Evolutionary conservation across 1,140 invertebrate species (phyloP), one percentile per base, ranked within the genome.

Genomic region (Pteromalus puparum): DNA sequence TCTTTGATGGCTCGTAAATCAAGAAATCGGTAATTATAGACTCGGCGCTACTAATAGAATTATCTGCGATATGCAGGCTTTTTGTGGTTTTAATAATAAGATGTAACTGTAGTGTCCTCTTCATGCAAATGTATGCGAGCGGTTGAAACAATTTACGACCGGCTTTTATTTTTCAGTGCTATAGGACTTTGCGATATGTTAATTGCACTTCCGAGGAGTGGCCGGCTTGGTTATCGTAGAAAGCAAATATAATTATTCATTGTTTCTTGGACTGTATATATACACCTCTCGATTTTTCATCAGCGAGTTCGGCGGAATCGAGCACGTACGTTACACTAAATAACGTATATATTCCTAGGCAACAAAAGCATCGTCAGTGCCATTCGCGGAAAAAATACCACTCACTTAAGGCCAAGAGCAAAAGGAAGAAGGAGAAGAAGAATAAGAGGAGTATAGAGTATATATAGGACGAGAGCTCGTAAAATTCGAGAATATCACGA

Each of bases 401-500:
- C 72, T 82, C 30, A 61, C n/a, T 65, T 61, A 82, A 73, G n/a
- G 38, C 30, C 70, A 68, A 84, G 80, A 85, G 80, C 81, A 5
- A 65, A 82, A 38, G 48, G 85, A 80, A 78, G 73, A 79, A 82
- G 70, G 30, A 87, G 82, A 74, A 61, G 81, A 81, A 15, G 79
- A 80, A 67, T 42, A 82, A 85, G 65, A 67, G 85, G 70, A 67
- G 42, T 15, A 10, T 12, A 34, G 24, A n/a, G n/a, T n/a, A n/a
- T 4, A 5, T n/a, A 18, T 15, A 7, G 46, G 24, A 72, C 21
- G 73, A 80, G 46, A 68, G 76, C 82, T 83, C 38, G 74, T 82
- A 82, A 82, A 82, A 82, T 76, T 76, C 72, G 48, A 73, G 74
- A 85, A 83, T 80, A 83, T 82, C 76, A 65, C 61, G 72, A 83